A percentile compares a stretch with the other conserved stretches of the same genome.
Evolutionary conservation across 64 coral and sea anemone genomes (phyloP).

Genomic region (Cladopsammia gracilis): DNA sequence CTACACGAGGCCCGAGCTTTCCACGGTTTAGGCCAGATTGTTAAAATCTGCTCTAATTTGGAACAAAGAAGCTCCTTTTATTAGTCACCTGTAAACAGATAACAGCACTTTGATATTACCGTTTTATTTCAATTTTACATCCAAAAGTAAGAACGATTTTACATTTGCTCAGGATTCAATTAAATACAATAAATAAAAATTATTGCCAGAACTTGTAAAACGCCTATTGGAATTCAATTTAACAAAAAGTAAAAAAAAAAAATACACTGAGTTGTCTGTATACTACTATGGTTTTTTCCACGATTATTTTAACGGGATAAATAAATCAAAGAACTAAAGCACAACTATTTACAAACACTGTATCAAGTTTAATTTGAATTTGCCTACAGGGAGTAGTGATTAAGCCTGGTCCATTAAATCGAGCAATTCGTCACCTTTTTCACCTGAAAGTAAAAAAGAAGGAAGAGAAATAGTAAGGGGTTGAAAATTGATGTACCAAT

Average conservation of each 20-base stretch:
- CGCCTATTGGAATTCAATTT: background rate
- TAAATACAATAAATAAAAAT: constrained; percentile 41
- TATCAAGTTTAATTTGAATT: background rate
- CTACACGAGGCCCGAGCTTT: too few species aligned
- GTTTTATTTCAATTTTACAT: background rate
- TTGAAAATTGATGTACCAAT: background rate
- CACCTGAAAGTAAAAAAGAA: constrained; percentile 12
- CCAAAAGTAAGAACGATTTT: background rate
- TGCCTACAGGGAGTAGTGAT: background rate
- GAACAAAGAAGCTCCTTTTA: too few species aligned
- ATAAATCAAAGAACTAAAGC: background rate
- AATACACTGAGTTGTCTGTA: background rate
- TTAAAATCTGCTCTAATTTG: too few species aligned
- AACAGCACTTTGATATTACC: background rate
- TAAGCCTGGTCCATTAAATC: constrained; percentile 70
- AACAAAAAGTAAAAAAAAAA: background rate
- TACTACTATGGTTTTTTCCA: background rate
- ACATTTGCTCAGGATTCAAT: background rate
- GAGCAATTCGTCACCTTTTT: constrained; percentile 60
- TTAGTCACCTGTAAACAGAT: too few species aligned
- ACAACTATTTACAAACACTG: constrained; percentile 18
- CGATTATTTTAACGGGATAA: background rate
- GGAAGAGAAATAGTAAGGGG: background rate
- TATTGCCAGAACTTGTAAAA: background rate
- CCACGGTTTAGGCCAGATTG: too few species aligned